Evolutionary conservation across 2,888 invertebrate genomes (phyloP), one percentile per base, ranked within the genome.

Genomic region (Germaria angustata): DNA sequence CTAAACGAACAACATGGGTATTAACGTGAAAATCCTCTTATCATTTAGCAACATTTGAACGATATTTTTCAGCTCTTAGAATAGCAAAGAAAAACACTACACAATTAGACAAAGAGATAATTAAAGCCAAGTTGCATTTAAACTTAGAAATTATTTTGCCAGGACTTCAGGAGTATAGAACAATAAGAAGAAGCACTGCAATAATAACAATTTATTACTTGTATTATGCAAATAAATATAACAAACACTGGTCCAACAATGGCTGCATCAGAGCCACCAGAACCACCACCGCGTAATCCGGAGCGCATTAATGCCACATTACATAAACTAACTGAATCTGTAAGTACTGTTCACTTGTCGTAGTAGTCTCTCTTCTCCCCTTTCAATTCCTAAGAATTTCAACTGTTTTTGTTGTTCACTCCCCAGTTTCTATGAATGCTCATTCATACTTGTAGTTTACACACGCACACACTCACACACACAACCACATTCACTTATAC

Each of bases 221-320:
- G 63, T 81, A 90, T 88, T 87, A 91, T 91, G 91, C 91, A 90
- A 90, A 89, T 91, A 88, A 91, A 90, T 89, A 90, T 90, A 84
- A 88, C 88, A 80, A 89, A 88, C 87, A 87, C 88, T 87, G 90
- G 90, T 88, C 89, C 90, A 86, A 90, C 89, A 86, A 91, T 91
- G 90, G 91, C 91, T 87, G 90, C 91, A 85, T 89, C 91, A 84
- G 91, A 91, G 89, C 91, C 91, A 86, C 91, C 91, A 89, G 91
- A 91, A 88, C 91, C 91, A 86, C 91, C 91, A 88, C 91, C 91
- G 87, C 89, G 91, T 87, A 91, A 91, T 88, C 91, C 91, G 88
- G 91, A 91, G 87, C 90, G 91, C 86, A 91, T 91, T 88, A 91
- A 91, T 87, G 91, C 91, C 86, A 91, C 91, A 85, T 87, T 91